Base-by-base conservation (phyloP, 2,888 invertebrate species). In the Drosophila mercatorum region DNA sequence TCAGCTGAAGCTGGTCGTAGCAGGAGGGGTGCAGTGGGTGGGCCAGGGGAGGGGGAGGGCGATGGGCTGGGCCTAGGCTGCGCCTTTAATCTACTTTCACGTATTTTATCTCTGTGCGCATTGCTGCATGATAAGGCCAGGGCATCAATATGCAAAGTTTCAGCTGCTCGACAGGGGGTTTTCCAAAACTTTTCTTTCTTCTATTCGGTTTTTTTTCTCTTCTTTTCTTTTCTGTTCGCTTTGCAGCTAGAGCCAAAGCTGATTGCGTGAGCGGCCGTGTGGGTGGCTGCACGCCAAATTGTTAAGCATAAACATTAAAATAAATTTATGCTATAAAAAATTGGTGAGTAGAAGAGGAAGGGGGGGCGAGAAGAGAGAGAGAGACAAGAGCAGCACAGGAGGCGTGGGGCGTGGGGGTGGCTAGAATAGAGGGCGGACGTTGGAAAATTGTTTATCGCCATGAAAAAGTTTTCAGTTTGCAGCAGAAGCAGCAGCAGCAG, bases 301-400 rank as follows among this genome's bases (percentile, higher is more conserved):
- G 88, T 89, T 88, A 83, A 86, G 89, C 87, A 88, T 73, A 88
- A 83, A 72, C 89, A 89, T 88, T 86, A 90, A 90, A 86, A 89
- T 90, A 89, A 89, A 86, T 86, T 88, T 86, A 86, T 86, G 86
- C 90, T 75, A 78, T 80, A 67, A 81, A 77, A 74, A 82, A 72
- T 36, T 53, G 31, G 11, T 2, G 5, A 3, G 34, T 11, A 31
- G 44, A 22, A 44, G 22, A 31, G 26, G 5, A 0, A 43, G 11
- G 12, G 17, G 17, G 17, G 17, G 17, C 17, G 17, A 17, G 17
- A 17, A 17, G 26, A 64, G 6, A n/a, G 41, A 6, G n/a, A 3
- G 41, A n/a, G 41, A 41, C 14, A 10, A 12, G 43, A 58, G n/a
- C n/a, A 49, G 47, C 31, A 8, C 5, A 31, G 51, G 2, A 14